These are phyloP conservation scores for Jacana jacana DNA, from an alignment of 2,113 vertebrate species.

Conservation along the genomic window DNA sequence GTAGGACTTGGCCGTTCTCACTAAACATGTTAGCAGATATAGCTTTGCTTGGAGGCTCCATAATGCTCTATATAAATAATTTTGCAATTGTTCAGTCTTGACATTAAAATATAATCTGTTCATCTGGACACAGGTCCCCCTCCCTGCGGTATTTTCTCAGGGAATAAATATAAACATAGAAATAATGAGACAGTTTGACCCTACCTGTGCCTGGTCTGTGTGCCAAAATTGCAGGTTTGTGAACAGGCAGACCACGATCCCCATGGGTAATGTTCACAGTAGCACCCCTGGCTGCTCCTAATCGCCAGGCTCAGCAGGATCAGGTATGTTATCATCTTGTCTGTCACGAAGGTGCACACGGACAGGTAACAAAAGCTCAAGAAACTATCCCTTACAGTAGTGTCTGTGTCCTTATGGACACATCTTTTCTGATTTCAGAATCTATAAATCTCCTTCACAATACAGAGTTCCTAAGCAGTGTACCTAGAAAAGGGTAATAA, in stretches of 20 bases:
- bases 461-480: not conserved
- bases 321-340: not conserved
- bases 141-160: not conserved
- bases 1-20: not conserved
- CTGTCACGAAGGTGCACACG: not conserved
- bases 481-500: not conserved
- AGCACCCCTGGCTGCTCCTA: constrained; percentile 73
- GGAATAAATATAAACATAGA: not conserved
- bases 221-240: constrained; percentile 84
- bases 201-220: constrained; percentile 81
- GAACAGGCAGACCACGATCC: constrained; percentile 83
- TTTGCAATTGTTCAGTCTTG: not conserved
- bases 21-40: rapidly evolving
- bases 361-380: not conserved
- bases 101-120: not conserved
- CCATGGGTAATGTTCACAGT: constrained; percentile 89
- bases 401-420: not conserved
- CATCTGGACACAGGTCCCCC: not conserved
- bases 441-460: not conserved
- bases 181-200: not conserved
- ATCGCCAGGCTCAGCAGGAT: constrained; percentile 62
- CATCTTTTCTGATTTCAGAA: not conserved
- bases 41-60: not conserved
- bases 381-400: not conserved
- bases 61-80: not conserved